Base-by-base conservation (phyloP, 2,113 vertebrate genomes). In the Morone saxatilis region DNA sequence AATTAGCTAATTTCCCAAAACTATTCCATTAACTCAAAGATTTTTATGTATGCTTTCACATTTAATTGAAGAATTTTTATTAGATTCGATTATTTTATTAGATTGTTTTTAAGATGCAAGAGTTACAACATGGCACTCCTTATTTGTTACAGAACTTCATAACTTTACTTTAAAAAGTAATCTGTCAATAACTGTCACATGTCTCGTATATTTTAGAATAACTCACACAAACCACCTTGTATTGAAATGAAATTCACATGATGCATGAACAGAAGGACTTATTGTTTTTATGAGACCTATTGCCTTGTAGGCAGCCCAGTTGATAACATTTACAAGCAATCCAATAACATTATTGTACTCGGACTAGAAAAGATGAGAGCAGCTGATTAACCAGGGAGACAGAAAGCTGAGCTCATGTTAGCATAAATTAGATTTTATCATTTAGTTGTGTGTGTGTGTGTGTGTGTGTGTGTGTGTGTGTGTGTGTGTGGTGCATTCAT, bases 331-430 rank as follows among this genome's bases (percentile, higher is more conserved):
- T 48, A 65, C 22, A 20, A 57, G 6, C 36, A 38, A 57, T 43
- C 56, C 22, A 69, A 51, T 65, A 20, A 38, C 12, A 59, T 25
- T 13, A 70, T 38, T 50, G 31, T 31, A 8, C 25, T 67, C 57
- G 66, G 45, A 61, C 20, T 48, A 12, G 66, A 48, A 13, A 54
- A 11, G 71, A 84, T 56, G 60, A 68, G 31, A 63, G 54, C 41
- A 38, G 70, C n/a, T 50, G 36, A 63, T 83, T 54, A 72, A n/a
- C 22, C 63, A 61, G 7, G 17, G 73, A 89, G 80, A 25, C 59
- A 47, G 54, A 71, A 45, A 77, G 60, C 71, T 80, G 81, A 82
- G 86, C 76, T 88, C 56, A 57, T 31, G 36, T 76, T 57, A 74
- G 60, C 62, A 71, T 66, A 47, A 67, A 81, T 65, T 68, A 66